A percentile compares a stretch with the other conserved stretches of the same genome.
Evolutionary conservation across 2,113 vertebrate species (phyloP).

Genomic region (Rhombomys opimus): DNA sequence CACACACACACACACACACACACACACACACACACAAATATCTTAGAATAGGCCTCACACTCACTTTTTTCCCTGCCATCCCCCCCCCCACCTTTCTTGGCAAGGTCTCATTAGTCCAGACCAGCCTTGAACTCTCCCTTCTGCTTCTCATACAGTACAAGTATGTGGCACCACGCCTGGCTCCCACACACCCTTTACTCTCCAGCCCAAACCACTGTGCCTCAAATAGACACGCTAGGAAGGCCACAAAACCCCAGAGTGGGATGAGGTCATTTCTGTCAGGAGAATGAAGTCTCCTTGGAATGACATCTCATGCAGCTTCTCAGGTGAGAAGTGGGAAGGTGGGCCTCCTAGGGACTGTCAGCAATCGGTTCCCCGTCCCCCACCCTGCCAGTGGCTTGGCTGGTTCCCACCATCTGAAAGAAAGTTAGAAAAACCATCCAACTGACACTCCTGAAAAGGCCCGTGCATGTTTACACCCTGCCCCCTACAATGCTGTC

Average conservation of each 20-base stretch:
- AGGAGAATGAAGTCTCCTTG: background rate
- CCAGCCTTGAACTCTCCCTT: background rate
- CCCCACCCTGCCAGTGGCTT: background rate
- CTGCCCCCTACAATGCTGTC: accelerated
- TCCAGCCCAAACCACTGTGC: background rate
- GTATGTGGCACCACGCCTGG: background rate
- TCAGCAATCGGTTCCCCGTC: background rate
- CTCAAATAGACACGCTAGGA: background rate
- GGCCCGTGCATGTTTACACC: background rate
- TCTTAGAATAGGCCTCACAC: background rate
- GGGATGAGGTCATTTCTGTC: background rate
- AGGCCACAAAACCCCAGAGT: background rate
- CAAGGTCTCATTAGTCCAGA: background rate
- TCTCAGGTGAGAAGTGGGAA: background rate
- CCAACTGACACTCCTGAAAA: background rate
- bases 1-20: background rate
- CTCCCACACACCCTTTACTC: background rate
- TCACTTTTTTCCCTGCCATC: background rate
- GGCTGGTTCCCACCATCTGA: background rate
- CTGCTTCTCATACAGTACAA: background rate
- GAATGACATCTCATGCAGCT: background rate
- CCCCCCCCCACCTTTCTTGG: background rate
- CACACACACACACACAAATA: too few relatives aligned
- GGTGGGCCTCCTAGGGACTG: background rate
- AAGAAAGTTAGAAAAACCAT: background rate